Conservation (phyloP, 2,888 invertebrate genomes). For the Plagiodera versicolora region DNA sequence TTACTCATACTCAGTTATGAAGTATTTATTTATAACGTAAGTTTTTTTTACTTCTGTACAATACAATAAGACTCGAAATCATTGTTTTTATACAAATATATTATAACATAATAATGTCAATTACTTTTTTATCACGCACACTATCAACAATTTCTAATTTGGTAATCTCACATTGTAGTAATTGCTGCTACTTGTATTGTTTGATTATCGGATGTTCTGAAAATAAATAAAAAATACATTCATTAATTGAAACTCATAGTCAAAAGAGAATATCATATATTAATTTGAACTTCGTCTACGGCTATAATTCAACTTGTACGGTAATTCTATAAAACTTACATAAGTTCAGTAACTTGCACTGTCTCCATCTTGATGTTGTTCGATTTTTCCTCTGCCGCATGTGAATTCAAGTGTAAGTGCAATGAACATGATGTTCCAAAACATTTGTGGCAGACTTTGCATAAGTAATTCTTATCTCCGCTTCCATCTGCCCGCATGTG, state of each 20-base stretch:
- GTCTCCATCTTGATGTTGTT: constrained; percentile 45
- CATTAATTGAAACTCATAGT: too few relatives aligned
- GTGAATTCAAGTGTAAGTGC: constrained; percentile 41
- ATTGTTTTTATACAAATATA: constrained; percentile 11
- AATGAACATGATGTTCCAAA: constrained; percentile 46
- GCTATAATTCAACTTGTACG: too few relatives aligned
- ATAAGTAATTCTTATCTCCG: constrained; percentile 46
- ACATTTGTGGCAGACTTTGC: constrained; percentile 50
- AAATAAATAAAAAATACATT: constrained; percentile 24
- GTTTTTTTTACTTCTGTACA: constrained; percentile 11
- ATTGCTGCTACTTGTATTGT: constrained; percentile 48
- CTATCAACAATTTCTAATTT: background rate
- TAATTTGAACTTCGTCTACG: too few relatives aligned
- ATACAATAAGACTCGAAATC: constrained; percentile 6
- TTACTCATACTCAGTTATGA: background rate
- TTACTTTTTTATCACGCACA: background rate
- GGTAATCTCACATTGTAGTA: constrained; percentile 15
- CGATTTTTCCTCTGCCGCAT: constrained; percentile 38
- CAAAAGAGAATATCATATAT: too few relatives aligned
- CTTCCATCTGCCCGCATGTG: constrained; percentile 49
- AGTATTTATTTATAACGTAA: constrained; percentile 10
- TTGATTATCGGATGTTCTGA: constrained; percentile 45
- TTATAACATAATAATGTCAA: background rate
- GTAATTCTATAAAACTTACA: constrained; percentile 46
- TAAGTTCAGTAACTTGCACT: constrained; percentile 49